Evolutionary conservation across 2,888 invertebrate species (phyloP), one percentile per base, ranked within the genome.

Genomic region (Arrhopalites spinosus): DNA sequence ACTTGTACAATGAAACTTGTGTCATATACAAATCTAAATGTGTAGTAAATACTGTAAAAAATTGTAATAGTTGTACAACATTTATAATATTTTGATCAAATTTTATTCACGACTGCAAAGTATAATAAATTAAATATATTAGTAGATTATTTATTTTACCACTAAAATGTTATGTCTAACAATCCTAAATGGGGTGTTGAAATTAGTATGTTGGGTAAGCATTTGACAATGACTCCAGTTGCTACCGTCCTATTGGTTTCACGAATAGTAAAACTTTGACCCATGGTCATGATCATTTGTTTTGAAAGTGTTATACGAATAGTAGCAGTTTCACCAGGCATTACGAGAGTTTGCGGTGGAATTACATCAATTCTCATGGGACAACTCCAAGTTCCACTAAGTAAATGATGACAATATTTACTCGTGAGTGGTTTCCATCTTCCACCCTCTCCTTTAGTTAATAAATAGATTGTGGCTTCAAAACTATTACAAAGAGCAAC

Each of bases 261-360:
- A 77, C 96, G 86, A 47, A 96, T 89, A 0, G 96, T 95, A 86
- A 96, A 96, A 0, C 90, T 88, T 84, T 95, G 94, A 0, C 94
- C 94, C 25, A 86, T 85, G 0, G 89, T 87, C 89, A 96, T 89
- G 0, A 94, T 92, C 96, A 96, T 96, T 84, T 90, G 90, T 83
- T 90, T 89, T 15, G 93, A 85, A 0, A 95, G 85, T 0, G 93
- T 92, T 1, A 96, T 84, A 78, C 88, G 89, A 0, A 93, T 90
- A 29, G 88, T 88, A 0, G 90, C 89, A 84, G 95, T 92, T 83
- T 96, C 96, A 0, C 96, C 96, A 0, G 95, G 95, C 93, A 96
- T 92, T 80, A 95, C 85, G 93, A 96, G 94, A 5, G 88, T 86
- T 68, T 87, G 85, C 5, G 87, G 87, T 25, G 75, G 70, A 8